Evolutionary conservation across 1,140 invertebrate genomes (phyloP).

Genomic region (Drosophila nigrodunni): DNA sequence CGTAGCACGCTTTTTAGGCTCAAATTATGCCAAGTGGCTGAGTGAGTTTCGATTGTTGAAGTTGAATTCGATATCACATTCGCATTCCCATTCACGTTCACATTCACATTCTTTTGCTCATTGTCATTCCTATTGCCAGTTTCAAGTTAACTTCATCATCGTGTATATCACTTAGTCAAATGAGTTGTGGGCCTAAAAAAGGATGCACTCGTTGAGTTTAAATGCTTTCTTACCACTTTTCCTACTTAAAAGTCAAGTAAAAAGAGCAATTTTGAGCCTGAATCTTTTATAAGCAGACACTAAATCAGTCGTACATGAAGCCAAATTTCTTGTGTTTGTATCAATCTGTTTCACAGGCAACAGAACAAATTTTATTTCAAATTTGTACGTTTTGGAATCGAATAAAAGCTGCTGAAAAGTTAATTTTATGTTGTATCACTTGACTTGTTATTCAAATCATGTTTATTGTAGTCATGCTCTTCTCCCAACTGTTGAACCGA

Average conservation of each 20-base stretch:
- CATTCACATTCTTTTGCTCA: constrained; percentile 15
- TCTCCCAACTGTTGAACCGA: too few relatives aligned
- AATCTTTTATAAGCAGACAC: neutral
- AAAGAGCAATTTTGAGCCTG: neutral
- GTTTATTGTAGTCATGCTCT: too few relatives aligned
- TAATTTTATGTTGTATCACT: too few relatives aligned
- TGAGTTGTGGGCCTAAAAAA: constrained; percentile 46
- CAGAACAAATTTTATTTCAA: too few relatives aligned
- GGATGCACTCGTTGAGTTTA: neutral
- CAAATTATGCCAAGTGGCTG: constrained; percentile 78
- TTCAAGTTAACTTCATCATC: constrained; percentile 49
- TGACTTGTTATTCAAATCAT: too few relatives aligned
- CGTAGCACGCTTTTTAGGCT: constrained; percentile 64
- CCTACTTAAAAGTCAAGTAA: neutral
- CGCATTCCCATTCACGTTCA: constrained; percentile 24
- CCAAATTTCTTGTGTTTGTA: too few relatives aligned
- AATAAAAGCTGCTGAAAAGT: too few relatives aligned
- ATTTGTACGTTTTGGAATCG: too few relatives aligned
- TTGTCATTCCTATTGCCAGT: constrained; percentile 38
- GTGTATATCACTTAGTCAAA: constrained; percentile 51
- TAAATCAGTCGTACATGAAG: neutral
- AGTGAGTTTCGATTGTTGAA: constrained; percentile 68
- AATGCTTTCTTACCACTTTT: neutral
- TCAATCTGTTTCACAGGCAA: too few relatives aligned
- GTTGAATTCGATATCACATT: constrained; percentile 49